These are phyloP conservation scores for Scleropages formosus DNA, from an alignment of 2,797 vertebrate genomes.

Conservation along the genomic window DNA sequence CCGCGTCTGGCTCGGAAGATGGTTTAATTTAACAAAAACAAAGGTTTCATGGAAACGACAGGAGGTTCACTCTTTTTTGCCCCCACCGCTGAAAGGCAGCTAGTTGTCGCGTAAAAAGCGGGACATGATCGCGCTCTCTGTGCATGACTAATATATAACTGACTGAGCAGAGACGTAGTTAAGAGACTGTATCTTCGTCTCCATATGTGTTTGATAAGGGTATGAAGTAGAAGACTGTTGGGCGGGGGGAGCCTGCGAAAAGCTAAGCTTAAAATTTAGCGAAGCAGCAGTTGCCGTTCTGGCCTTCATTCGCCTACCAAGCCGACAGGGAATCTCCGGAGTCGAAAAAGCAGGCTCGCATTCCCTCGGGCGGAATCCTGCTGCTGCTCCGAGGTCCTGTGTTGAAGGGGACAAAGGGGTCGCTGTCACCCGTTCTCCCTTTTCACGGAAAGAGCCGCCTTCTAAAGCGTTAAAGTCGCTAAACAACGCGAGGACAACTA, in stretches of 20 bases:
- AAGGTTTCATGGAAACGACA: constrained; percentile 38
- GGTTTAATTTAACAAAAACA: constrained; percentile 55
- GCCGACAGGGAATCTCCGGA: constrained; percentile 33
- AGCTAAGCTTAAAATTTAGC: constrained; percentile 45
- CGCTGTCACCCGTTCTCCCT: too few relatives aligned
- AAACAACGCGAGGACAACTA: neutral
- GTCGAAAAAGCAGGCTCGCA: neutral
- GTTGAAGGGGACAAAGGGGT: too few relatives aligned
- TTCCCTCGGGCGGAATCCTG: neutral
- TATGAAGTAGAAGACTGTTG: too few relatives aligned
- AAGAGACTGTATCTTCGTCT: too few relatives aligned
- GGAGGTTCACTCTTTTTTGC: constrained; percentile 46
- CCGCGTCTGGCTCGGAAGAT: constrained; percentile 36
- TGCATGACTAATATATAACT: too few relatives aligned
- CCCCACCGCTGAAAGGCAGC: constrained; percentile 43
- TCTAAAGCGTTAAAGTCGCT: too few relatives aligned
- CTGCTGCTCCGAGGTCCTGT: neutral
- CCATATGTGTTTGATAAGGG: too few relatives aligned
- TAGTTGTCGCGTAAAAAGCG: too few relatives aligned
- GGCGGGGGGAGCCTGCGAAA: too few relatives aligned
- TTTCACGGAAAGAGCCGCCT: neutral
- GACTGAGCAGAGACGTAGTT: too few relatives aligned
- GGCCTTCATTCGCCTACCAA: constrained; percentile 49
- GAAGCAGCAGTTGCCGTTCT: constrained; percentile 50
- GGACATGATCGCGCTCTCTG: constrained; percentile 34